Conservation (phyloP, 2,113 vertebrate species). For the Electrona antarctica region DNA sequence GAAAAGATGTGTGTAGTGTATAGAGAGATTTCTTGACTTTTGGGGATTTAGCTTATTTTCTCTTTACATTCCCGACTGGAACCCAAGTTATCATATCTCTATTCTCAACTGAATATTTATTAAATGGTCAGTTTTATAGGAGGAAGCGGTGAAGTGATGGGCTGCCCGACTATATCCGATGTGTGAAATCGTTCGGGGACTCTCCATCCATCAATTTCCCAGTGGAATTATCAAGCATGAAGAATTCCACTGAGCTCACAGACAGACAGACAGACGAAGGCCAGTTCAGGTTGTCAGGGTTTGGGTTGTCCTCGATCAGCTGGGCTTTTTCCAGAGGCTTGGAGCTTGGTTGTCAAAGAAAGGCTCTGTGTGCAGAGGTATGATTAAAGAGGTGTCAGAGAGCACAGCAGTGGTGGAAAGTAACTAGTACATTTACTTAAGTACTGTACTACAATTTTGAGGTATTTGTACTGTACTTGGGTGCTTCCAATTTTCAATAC, state of each 20-base stretch:
- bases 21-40: too few species aligned
- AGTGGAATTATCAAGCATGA: constrained; percentile 26
- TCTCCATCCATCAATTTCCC: constrained; percentile 31
- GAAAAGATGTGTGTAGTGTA: too few species aligned
- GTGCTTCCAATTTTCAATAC: too few species aligned
- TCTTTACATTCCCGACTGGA: too few species aligned
- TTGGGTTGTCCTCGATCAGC: constrained; percentile 54
- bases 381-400: constrained; percentile 64
- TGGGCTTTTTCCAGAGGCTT: constrained; percentile 47
- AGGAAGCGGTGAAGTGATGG: too few species aligned
- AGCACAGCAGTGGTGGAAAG: neutral
- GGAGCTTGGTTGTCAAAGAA: constrained; percentile 12
- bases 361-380: constrained; percentile 55
- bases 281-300: constrained; percentile 41
- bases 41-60: too few species aligned
- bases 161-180: neutral
- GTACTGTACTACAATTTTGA: too few species aligned
- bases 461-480: too few species aligned
- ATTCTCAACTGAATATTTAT: too few species aligned
- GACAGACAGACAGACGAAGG: constrained; percentile 49
- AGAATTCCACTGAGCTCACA: constrained; percentile 2
- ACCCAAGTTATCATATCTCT: too few species aligned
- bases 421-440: too few species aligned
- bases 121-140: too few species aligned
- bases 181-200: constrained; percentile 10